These are phyloP conservation scores for Picus viridis DNA, from an alignment of 2,797 vertebrate species.

Conservation along the genomic window DNA sequence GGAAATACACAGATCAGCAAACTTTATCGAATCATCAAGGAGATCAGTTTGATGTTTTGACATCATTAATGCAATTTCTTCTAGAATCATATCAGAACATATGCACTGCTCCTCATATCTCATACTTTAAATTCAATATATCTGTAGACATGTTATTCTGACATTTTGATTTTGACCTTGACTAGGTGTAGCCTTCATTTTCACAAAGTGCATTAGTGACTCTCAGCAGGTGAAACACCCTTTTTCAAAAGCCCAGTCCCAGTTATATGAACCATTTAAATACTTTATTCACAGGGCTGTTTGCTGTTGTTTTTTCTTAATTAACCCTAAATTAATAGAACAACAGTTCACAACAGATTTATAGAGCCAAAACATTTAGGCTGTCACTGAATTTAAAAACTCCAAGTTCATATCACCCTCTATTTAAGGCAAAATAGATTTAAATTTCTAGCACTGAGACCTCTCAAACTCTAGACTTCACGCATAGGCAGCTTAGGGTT, in stretches of 20 bases:
- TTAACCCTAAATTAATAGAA: neutral
- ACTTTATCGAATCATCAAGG: neutral
- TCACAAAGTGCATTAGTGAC: neutral
- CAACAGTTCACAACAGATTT: neutral
- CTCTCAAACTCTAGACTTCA: neutral
- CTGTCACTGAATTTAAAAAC: neutral
- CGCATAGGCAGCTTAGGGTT: neutral
- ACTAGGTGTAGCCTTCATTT: neutral
- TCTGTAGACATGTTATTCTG: neutral
- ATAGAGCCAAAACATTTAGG: neutral
- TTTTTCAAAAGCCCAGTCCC: neutral
- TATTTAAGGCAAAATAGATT: neutral
- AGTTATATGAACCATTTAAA: neutral
- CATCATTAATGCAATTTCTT: neutral
- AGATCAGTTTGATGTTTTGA: neutral
- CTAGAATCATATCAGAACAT: neutral
- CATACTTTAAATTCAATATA: neutral
- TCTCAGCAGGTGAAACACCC: neutral
- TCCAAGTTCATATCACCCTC: neutral
- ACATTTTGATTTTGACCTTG: neutral
- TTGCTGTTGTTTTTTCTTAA: neutral
- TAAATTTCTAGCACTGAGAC: neutral
- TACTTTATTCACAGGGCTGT: neutral
- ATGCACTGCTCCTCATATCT: neutral
- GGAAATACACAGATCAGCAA: neutral